Conservation (phyloP, 1,140 invertebrate genomes). For the Proctacanthus coquilletti region DNA sequence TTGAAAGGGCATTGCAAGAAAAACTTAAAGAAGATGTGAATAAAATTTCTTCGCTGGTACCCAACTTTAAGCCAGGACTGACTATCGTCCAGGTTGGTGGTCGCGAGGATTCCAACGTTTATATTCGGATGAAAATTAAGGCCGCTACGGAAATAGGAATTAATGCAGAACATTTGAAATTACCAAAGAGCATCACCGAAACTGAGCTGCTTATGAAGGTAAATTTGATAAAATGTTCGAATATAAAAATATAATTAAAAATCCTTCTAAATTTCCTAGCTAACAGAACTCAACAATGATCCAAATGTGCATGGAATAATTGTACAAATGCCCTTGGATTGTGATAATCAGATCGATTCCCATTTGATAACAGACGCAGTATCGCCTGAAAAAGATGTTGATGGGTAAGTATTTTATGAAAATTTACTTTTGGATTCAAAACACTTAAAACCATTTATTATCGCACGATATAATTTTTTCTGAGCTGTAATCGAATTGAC, state of each 20-base stretch:
- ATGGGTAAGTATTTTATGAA: constrained; percentile 49
- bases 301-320: constrained; percentile 85
- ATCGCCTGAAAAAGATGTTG: constrained; percentile 80
- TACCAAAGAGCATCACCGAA: constrained; percentile 73
- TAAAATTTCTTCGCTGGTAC: constrained; percentile 32
- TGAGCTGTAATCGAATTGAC: too few relatives aligned
- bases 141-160: constrained; percentile 86
- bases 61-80: constrained; percentile 56
- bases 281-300: constrained; percentile 71
- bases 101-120: constrained; percentile 97
- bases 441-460: too few relatives aligned
- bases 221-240: constrained; percentile 10
- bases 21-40: constrained; percentile 47
- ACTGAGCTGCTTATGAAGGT: constrained; percentile 45
- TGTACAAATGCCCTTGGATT: constrained; percentile 91
- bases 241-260: background rate
- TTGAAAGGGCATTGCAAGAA: constrained; percentile 36
- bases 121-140: constrained; percentile 93
- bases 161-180: constrained; percentile 58
- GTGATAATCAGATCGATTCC: constrained; percentile 63
- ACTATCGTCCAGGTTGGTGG: constrained; percentile 83
- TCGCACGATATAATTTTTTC: too few relatives aligned
- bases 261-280: constrained; percentile 35
- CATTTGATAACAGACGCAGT: constrained; percentile 78
- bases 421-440: constrained; percentile 12